Evolutionary conservation across 2,113 vertebrate species (phyloP).

Genomic region (Pterocles burchelli): DNA sequence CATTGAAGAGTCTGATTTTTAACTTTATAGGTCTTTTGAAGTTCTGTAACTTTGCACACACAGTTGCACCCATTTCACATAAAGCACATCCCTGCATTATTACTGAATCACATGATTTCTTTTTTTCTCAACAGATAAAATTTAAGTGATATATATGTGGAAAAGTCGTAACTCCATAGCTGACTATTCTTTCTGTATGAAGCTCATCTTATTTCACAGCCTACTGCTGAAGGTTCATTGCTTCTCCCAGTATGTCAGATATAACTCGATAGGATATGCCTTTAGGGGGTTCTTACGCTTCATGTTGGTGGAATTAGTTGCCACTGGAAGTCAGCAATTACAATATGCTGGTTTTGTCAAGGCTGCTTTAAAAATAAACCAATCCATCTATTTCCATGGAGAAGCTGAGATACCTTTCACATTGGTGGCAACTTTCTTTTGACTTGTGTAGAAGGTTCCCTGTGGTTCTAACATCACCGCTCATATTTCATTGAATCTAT

Average conservation of each 20-base stretch:
- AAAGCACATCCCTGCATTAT: neutral
- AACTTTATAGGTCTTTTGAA: neutral
- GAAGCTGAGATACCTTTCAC: neutral
- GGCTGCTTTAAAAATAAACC: conserved; percentile 8
- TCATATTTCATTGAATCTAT: neutral
- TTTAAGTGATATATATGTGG: too few relatives aligned
- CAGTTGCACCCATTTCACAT: neutral
- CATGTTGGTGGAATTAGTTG: neutral
- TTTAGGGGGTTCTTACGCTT: neutral
- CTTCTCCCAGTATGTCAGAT: neutral
- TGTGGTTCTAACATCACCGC: neutral
- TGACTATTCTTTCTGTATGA: neutral
- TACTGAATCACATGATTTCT: neutral
- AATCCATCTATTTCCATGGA: neutral
- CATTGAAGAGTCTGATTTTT: neutral
- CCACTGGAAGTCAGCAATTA: neutral
- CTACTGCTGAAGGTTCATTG: neutral
- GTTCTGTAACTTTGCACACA: neutral
- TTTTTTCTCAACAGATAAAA: neutral
- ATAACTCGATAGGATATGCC: neutral
- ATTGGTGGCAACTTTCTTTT: neutral
- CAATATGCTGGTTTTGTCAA: neutral
- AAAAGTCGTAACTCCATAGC: neutral
- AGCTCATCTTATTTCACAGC: neutral
- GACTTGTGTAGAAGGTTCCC: neutral